A percentile compares a stretch with the other conserved stretches of the same genome.
These are phyloP conservation scores for Limanda limanda DNA, from an alignment of 2,113 vertebrate genomes.

Conservation along the genomic window DNA sequence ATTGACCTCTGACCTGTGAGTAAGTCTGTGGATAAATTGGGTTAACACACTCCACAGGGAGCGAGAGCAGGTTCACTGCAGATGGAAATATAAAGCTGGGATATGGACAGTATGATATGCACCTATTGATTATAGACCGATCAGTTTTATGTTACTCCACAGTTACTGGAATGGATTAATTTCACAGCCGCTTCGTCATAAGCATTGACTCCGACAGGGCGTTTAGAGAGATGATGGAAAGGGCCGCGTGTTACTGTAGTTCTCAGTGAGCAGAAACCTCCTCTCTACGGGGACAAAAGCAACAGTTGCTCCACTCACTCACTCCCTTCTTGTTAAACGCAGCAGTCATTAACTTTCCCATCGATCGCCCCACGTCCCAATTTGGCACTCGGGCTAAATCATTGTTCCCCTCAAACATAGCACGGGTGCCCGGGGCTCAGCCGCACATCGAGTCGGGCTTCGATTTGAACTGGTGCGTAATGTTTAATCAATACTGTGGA, in stretches of 20 bases:
- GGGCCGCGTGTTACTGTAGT: neutral
- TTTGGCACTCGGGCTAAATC: constrained; percentile 64
- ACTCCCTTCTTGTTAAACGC: constrained; percentile 39
- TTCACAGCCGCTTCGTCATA: neutral
- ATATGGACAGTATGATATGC: neutral
- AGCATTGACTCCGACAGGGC: constrained; percentile 2
- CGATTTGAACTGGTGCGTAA: constrained; percentile 61
- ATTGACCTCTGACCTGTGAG: constrained; percentile 32
- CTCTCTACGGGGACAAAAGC: constrained; percentile 16
- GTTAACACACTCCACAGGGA: neutral
- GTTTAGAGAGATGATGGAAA: constrained; percentile 25
- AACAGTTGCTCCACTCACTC: constrained; percentile 31
- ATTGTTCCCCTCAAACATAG: constrained; percentile 17
- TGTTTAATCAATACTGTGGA: constrained; percentile 67
- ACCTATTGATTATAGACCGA: neutral
- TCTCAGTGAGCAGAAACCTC: constrained; percentile 28
- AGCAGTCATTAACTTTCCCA: constrained; percentile 58
- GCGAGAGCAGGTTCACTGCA: neutral
- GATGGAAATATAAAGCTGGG: neutral
- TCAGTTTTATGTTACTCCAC: constrained; percentile 6
- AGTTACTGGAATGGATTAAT: constrained; percentile 1
- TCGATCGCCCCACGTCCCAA: constrained; percentile 49
- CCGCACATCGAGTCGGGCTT: constrained; percentile 21
- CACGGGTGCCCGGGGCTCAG: constrained; percentile 30
- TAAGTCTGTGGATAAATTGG: neutral